Evolutionary conservation across 2,113 vertebrate species (phyloP).

Genomic region (Pandion haliaetus): DNA sequence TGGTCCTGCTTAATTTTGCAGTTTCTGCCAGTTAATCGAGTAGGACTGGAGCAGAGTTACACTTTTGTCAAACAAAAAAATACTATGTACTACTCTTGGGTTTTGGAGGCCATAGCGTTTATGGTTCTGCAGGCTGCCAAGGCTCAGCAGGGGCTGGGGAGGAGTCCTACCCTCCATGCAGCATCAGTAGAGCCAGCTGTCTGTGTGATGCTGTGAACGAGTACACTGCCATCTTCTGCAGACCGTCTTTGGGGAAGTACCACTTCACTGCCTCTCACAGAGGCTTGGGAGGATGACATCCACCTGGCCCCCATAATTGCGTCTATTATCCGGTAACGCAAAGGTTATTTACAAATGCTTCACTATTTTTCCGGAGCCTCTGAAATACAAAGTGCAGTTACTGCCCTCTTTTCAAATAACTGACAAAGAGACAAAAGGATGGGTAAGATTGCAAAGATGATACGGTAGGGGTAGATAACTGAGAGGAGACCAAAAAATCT

Average conservation of each 20-base stretch:
- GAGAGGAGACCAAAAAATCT: not conserved
- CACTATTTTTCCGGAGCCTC: not conserved
- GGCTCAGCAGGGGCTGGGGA: not conserved
- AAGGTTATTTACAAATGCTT: not conserved
- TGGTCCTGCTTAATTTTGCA: not conserved
- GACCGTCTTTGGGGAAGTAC: not conserved
- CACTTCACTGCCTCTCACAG: not conserved
- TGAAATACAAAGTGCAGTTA: not conserved
- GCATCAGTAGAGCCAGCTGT: fast-evolving
- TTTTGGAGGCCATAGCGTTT: not conserved
- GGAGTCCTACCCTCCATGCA: not conserved
- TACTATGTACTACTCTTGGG: not conserved
- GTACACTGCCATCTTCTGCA: not conserved
- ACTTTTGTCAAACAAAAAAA: not conserved
- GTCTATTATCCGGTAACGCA: not conserved
- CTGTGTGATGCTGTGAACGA: fast-evolving
- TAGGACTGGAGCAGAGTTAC: not conserved
- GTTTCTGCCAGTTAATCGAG: not conserved
- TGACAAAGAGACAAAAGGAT: not conserved
- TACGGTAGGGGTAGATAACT: not conserved
- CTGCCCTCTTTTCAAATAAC: not conserved
- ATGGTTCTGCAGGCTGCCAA: not conserved
- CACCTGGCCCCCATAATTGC: not conserved
- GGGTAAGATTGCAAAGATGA: not conserved
- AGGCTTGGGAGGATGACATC: not conserved